These are phyloP conservation scores for Dascyllus trimaculatus DNA, from an alignment of 2,113 vertebrate genomes.

Conservation along the genomic window DNA sequence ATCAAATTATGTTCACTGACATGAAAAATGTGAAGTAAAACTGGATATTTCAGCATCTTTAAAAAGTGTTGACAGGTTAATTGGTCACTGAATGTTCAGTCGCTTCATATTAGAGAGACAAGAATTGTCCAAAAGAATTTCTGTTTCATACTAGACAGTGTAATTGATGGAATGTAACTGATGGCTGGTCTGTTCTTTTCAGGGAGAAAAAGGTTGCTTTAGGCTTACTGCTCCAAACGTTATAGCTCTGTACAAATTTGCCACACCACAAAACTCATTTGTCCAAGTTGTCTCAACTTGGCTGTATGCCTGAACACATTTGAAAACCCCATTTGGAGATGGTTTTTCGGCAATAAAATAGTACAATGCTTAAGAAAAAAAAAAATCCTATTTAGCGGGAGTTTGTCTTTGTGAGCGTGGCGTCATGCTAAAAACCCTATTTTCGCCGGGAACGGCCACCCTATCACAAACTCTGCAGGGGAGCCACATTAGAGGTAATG, in stretches of 20 bases:
- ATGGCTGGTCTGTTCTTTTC: conserved; percentile 36
- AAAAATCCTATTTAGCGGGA: conserved; percentile 82
- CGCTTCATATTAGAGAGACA: conserved; percentile 22
- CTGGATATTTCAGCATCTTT: conserved; percentile 17
- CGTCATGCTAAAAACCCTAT: conserved; percentile 80
- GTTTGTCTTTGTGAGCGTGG: conserved; percentile 77
- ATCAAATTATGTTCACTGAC: conserved; percentile 16
- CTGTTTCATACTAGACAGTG: conserved; percentile 18
- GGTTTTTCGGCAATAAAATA: conserved; percentile 70
- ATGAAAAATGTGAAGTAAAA: not conserved
- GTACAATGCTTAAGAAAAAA: conserved; percentile 70
- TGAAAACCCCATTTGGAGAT: conserved; percentile 74
- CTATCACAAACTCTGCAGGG: conserved; percentile 84
- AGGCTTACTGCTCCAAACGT: conserved; percentile 43
- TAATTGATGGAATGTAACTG: conserved; percentile 35
- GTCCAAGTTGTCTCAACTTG: conserved; percentile 68
- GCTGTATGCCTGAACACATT: conserved; percentile 70
- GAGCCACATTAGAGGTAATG: conserved; percentile 85
- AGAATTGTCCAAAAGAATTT: conserved; percentile 19
- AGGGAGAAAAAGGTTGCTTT: conserved; percentile 23
- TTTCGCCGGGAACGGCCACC: conserved; percentile 77
- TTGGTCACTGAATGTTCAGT: conserved; percentile 15
- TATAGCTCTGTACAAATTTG: conserved; percentile 51
- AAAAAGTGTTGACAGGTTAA: conserved; percentile 22
- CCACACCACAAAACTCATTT: conserved; percentile 69